phyloP scores from a whole-genome alignment of 2,888 invertebrate species.

The Hymenopus coronatus region DNA sequence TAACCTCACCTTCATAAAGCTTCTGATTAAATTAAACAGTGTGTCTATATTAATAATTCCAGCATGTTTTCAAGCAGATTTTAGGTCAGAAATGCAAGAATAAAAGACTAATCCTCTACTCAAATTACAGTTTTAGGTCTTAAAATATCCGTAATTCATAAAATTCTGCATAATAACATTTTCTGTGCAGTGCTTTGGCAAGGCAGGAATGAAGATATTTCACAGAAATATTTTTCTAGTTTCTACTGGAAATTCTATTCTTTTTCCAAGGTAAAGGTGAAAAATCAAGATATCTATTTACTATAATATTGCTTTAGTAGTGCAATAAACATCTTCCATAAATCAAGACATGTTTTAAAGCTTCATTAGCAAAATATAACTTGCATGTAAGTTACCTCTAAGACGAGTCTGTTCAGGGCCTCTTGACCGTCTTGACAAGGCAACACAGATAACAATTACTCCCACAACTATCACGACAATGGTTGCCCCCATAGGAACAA shows the following conservation, averaged over 20 bases:
- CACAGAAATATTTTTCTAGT: not conserved
- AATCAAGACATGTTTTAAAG: not conserved
- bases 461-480: slow-evolving; percentile 88
- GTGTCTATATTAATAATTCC: too few species aligned
- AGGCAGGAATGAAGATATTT: too few species aligned
- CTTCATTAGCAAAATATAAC: not conserved
- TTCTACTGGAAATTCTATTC: not conserved
- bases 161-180: not conserved
- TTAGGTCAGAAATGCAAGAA: not conserved
- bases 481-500: slow-evolving; percentile 86
- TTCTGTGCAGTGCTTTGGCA: not conserved
- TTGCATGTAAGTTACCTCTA: slow-evolving; percentile 58
- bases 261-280: not conserved
- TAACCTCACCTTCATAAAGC: too few species aligned
- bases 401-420: slow-evolving; percentile 69
- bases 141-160: not conserved
- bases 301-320: not conserved
- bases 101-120: not conserved
- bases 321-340: not conserved
- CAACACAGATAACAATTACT: slow-evolving; percentile 86
- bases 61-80: not conserved
- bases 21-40: too few species aligned
- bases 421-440: slow-evolving; percentile 71
- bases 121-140: not conserved
- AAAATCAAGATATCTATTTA: not conserved